Conservation (phyloP, 1,140 invertebrate species). For the Sycophaga agraensis region DNA sequence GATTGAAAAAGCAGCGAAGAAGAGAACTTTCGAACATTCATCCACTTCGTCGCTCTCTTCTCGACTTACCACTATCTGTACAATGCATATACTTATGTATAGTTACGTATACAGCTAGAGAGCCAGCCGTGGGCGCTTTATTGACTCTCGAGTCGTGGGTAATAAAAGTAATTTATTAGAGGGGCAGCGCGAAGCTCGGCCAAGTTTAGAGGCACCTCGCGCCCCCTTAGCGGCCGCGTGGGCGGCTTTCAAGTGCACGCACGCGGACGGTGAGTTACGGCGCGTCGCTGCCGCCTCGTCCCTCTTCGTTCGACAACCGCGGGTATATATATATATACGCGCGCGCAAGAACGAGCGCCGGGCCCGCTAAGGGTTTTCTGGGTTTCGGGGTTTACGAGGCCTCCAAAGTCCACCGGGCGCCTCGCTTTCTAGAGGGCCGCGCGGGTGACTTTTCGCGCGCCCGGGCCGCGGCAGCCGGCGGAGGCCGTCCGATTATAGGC, state of each 20-base stretch:
- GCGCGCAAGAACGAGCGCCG: background rate
- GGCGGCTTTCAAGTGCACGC: background rate
- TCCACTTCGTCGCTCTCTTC: conserved; percentile 3
- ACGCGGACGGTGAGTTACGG: background rate
- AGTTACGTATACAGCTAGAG: too few relatives aligned
- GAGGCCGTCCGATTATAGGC: too few relatives aligned
- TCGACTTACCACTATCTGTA: too few relatives aligned
- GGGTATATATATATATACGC: background rate
- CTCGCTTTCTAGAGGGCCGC: too few relatives aligned
- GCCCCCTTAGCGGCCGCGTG: background rate
- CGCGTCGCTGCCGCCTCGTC: background rate
- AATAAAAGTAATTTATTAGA: conserved; percentile 29
- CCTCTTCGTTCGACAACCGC: too few relatives aligned
- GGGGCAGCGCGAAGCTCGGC: too few relatives aligned
- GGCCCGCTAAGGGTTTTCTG: background rate
- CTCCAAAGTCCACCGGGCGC: too few relatives aligned
- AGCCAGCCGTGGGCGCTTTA: too few relatives aligned
- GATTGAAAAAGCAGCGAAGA: background rate
- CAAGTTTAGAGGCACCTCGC: too few relatives aligned
- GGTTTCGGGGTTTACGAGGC: conserved; percentile 28
- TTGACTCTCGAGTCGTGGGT: conserved; percentile 4
- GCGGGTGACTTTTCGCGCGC: too few relatives aligned
- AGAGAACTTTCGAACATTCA: background rate
- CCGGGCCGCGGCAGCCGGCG: too few relatives aligned
- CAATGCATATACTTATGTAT: too few relatives aligned